Evolutionary conservation across 2,797 vertebrate species (phyloP).

Genomic region (Artibeus lituratus): DNA sequence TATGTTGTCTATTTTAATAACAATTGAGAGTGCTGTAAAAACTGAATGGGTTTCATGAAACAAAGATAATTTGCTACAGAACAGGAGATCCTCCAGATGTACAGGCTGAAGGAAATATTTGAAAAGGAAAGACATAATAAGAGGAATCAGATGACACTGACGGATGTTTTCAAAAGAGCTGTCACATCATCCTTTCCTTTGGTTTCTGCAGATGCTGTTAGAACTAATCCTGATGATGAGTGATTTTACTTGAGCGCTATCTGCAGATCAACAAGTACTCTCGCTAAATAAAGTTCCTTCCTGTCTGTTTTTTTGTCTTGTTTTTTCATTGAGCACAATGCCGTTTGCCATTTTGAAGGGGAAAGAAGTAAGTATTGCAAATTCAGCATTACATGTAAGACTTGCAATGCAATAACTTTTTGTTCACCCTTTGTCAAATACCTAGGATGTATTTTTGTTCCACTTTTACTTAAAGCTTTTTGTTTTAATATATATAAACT

Average conservation of each 20-base stretch:
- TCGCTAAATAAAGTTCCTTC: constrained; percentile 19
- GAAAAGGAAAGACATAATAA: constrained; percentile 48
- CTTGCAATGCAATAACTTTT: background rate
- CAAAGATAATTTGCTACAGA: constrained; percentile 1
- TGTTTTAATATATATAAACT: background rate
- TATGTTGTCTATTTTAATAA: constrained; percentile 5
- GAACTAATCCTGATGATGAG: constrained; percentile 18
- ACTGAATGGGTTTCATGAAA: constrained; percentile 26
- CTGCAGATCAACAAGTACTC: background rate
- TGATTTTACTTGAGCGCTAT: background rate
- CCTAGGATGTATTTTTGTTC: background rate
- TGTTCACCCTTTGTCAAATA: background rate
- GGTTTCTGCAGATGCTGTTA: constrained; percentile 40
- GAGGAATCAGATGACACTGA: constrained; percentile 35
- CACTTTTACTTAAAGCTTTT: background rate
- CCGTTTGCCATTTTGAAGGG: background rate
- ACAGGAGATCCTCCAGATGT: constrained; percentile 14
- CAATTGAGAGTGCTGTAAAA: background rate
- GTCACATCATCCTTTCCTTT: background rate
- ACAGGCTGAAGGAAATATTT: background rate
- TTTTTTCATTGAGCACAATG: background rate
- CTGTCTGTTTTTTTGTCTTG: background rate
- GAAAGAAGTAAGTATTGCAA: background rate
- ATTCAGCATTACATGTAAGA: background rate
- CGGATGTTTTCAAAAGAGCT: background rate